Evolutionary conservation across 1,140 invertebrate species (phyloP), one percentile per base, ranked within the genome.

Genomic region (Drosophila pruinosa): DNA sequence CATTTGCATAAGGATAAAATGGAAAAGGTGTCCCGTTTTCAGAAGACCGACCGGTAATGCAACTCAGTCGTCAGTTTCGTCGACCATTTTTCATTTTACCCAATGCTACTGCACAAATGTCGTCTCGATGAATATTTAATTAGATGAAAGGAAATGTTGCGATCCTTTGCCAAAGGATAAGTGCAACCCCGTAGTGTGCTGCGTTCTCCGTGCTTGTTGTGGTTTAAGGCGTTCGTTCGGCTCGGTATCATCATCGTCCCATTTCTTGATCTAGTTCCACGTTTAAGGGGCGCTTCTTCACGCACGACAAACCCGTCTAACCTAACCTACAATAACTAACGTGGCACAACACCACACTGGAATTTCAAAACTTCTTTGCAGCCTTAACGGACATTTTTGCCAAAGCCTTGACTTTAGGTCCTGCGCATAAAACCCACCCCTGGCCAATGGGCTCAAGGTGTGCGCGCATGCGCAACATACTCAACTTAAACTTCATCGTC

Each of bases 51-150:
- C 75, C 59, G 74, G 78, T 72, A 57, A 81, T 81, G 68, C 78
- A 81, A 61, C 53, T 67, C 19, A 38, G 38, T 34, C 31, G 31
- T 3, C 28, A 19, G 10, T 45, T 45, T 34, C 7, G 34, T 31
- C 39, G 52, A 67, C 63, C 39, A 64, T 82, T 82, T 81, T 59
- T 77, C 56, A 64, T 61, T 21, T 22, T 38, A 26, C 10, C 12
- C 12, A 36, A 48, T 36, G 50, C 24, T 43, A 65, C 68, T 36
- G 63, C 56, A 71, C 77, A 85, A 86, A 85, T 85, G 77, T 81
- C 70, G 73, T 71, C 76, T 80, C 81, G 81, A 86, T 85, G 80
- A 85, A 85, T 85, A 85, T 86, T 80, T 80, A 86, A 85, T 85
- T 77, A 85, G 77, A 78, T 39, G 56, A 6, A 76, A 22, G 26